Evolutionary conservation across 2,113 vertebrate genomes (phyloP).

Genomic region (Nanorana parkeri): DNA sequence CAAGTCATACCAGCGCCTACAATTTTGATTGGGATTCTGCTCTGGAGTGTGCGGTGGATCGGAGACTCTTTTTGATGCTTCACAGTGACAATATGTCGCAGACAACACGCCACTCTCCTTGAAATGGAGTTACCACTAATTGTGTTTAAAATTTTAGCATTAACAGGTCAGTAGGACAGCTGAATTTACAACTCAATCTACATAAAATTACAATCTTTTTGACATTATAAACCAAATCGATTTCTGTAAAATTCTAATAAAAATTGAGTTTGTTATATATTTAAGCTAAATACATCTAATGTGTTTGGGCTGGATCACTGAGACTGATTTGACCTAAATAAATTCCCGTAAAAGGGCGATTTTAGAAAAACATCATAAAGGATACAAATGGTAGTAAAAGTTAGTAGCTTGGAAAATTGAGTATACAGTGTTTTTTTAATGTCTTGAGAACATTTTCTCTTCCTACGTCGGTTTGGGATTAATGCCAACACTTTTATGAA

Average conservation of each 20-base stretch:
- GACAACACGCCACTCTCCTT: too few species aligned
- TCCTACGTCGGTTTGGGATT: conserved; percentile 63
- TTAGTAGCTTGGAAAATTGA: conserved; percentile 49
- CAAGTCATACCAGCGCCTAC: too few species aligned
- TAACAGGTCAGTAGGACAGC: too few species aligned
- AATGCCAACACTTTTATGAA: conserved; percentile 70
- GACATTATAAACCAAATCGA: neutral
- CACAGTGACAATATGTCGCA: too few species aligned
- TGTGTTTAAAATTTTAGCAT: too few species aligned
- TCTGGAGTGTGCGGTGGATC: too few species aligned
- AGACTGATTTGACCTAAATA: neutral
- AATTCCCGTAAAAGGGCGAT: neutral
- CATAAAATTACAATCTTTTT: too few species aligned
- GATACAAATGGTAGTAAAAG: conserved; percentile 9
- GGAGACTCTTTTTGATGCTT: too few species aligned
- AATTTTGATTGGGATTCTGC: too few species aligned
- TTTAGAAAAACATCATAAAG: neutral
- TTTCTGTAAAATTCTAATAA: neutral
- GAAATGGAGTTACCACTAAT: too few species aligned
- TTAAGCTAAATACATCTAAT: neutral
- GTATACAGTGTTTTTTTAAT: conserved; percentile 56
- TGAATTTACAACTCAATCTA: too few species aligned
- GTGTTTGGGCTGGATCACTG: neutral
- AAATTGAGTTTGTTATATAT: neutral
- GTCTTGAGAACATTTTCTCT: conserved; percentile 62